These are phyloP conservation scores for Phylloscopus trochiloides DNA, from an alignment of 2,113 vertebrate species.

Conservation along the genomic window DNA sequence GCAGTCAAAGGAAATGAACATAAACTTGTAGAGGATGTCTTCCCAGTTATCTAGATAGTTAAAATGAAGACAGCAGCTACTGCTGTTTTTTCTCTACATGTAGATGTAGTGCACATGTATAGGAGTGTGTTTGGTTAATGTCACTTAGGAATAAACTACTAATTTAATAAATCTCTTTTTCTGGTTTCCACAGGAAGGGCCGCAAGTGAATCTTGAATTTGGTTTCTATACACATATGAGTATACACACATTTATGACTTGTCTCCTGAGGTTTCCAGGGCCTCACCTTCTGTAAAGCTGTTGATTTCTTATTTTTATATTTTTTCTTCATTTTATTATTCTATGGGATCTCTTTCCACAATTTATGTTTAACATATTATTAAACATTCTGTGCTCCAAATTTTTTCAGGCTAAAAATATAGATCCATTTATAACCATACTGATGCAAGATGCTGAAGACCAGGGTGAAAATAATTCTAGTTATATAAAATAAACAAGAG, in stretches of 20 bases:
- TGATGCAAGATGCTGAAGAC: background rate
- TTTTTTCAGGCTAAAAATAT: background rate
- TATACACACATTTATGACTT: background rate
- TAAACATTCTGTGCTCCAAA: background rate
- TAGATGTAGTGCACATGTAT: fast-evolving
- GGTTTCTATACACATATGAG: background rate
- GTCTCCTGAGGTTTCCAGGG: background rate
- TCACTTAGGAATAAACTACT: background rate
- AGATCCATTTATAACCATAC: background rate
- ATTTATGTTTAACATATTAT: background rate
- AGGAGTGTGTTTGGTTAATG: background rate
- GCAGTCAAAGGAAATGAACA: background rate
- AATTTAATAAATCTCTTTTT: background rate
- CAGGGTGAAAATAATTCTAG: background rate
- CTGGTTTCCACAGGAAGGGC: background rate
- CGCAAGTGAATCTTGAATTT: background rate
- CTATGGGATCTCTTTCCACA: background rate
- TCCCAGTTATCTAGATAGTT: background rate
- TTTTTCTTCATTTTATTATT: background rate
- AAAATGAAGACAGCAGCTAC: background rate
- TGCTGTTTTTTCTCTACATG: background rate
- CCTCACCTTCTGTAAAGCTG: background rate
- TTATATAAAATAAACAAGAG: background rate
- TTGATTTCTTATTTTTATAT: background rate
- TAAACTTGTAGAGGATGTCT: background rate